Evolutionary conservation across 2,113 vertebrate genomes (phyloP), one percentile per base, ranked within the genome.

Genomic region (Sclerurus mexicanus): DNA sequence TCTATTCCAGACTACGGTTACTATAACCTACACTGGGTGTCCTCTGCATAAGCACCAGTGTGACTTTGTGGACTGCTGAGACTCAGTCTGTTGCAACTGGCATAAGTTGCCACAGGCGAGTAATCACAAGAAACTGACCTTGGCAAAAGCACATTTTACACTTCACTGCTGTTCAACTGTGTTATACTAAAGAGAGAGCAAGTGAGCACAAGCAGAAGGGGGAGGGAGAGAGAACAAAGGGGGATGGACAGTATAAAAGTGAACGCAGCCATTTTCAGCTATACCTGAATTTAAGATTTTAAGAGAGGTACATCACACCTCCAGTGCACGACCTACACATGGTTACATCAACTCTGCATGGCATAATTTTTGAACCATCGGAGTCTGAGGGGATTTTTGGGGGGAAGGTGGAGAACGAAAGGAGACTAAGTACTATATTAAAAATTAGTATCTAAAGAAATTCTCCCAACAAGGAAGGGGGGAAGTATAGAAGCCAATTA

Each of bases 1-100:
- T 90, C 76, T 71, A 79, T 44, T 96, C 67, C 93, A 88, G 87
- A 94, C 90, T 78, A 59, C 5, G 2, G 90, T 94, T 60, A 86
- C 78, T 82, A n/a, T 95, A 97, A 91, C 96, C 97, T 93, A 95
- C 90, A 76, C 95, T 95, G 87, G 88, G 97, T 78, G 89, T 96
- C 96, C 97, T 96, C 96, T 95, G 50, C 91, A 95, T 95, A 96
- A 77, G 90, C 82, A 95, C 96, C 91, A 87, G 94, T 93, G 97
- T 97, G 97, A 98, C 98, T 97, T 95, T 96, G 93, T 69, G 68
- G 90, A 97, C 98, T 92, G 94, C 98, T 97, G 98, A 97, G 98
- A 97, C 95, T 95, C 98, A 96, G 97, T 98, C 98, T 98, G 98
- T 98, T 97, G 97, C 93, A 96, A 96, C 89, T 97, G 96, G 97